A percentile compares a stretch with the other conserved stretches of the same genome.
Conservation (phyloP, 2,113 vertebrate species). For the Urocolius indicus region DNA sequence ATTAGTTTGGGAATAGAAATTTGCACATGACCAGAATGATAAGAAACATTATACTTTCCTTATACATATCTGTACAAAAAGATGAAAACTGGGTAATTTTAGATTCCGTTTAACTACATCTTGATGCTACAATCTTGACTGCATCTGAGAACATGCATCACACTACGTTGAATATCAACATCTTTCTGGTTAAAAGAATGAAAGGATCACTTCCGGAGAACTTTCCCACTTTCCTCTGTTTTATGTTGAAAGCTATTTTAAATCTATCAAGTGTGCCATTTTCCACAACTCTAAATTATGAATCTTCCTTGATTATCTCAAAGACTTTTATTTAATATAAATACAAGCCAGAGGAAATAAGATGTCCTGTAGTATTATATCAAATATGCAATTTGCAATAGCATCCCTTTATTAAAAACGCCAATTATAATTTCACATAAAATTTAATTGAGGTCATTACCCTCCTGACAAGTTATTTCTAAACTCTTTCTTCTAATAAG, state of each 20-base stretch:
- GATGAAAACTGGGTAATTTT: not conserved
- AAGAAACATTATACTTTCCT: not conserved
- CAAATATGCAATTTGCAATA: constrained; percentile 73
- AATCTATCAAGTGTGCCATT: not conserved
- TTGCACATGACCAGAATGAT: not conserved
- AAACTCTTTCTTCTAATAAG: constrained; percentile 73
- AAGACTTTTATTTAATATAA: constrained; percentile 77
- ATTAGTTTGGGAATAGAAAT: not conserved
- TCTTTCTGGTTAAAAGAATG: not conserved
- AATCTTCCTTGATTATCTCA: constrained; percentile 62
- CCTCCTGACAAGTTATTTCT: constrained; percentile 76
- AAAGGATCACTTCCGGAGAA: not conserved
- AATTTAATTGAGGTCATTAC: constrained; percentile 83
- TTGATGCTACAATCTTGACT: not conserved
- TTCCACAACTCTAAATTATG: constrained; percentile 43
- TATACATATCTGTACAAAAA: not conserved
- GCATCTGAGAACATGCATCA: not conserved
- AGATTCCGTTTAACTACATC: not conserved
- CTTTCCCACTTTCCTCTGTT: not conserved
- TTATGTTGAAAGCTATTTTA: constrained; percentile 28
- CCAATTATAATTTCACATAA: constrained; percentile 81
- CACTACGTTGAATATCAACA: not conserved
- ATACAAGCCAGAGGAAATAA: constrained; percentile 70
- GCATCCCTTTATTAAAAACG: constrained; percentile 77
- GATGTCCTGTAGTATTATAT: constrained; percentile 69